Base-by-base conservation (phyloP, 2,797 vertebrate species). In the Trematomus bernacchii region DNA sequence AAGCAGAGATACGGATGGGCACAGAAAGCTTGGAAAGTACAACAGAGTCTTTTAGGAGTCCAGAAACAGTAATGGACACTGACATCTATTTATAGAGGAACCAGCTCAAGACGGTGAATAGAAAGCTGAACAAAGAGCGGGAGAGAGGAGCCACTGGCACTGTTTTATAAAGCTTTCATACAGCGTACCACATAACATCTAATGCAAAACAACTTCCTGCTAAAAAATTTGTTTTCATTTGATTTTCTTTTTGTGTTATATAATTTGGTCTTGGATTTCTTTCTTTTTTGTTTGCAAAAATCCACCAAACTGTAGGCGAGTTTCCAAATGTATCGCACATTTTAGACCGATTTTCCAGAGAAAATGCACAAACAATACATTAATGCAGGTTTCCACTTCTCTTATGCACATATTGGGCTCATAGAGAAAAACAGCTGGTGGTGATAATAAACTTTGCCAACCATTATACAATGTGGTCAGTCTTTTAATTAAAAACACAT, bases 1-100 rank as follows among this genome's bases (percentile, higher is more conserved):
- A 74, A 83, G 77, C 65, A 69, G 33, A 82, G 46, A 46, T 43
- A 57, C 60, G 33, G 74, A 69, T 61, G 72, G 78, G 11, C 65
- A 68, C 68, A 81, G 30, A 69, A 59, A 86, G 78, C 84, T 70
- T 55, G 42, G 67, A 77, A 79, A 85, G 73, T 82, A 89, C 83
- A 88, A 80, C 60, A 27, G n/a, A 63, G 76, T 86, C 83, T 89
- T 88, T 91, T 82, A 82, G 64, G 69, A 83, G 66, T 75, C 74
- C 57, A 85, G 82, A 83, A 87, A 66, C 85, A 66, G 74, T 89
- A 86, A 92, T 87, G 87, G 87, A 87, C 86, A 82, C 79, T 84
- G 80, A 69, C 46, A 18, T 87, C 86, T 91, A 91, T 91, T 92
- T 90, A 89, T 92, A 92, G 89, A 77, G 66, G 78, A 72, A 79